Percentiles rank a stretch among this genome's conserved stretches.
Conservation (phyloP, 2,888 invertebrate genomes). For the Pachycephus smyrnensis region DNA sequence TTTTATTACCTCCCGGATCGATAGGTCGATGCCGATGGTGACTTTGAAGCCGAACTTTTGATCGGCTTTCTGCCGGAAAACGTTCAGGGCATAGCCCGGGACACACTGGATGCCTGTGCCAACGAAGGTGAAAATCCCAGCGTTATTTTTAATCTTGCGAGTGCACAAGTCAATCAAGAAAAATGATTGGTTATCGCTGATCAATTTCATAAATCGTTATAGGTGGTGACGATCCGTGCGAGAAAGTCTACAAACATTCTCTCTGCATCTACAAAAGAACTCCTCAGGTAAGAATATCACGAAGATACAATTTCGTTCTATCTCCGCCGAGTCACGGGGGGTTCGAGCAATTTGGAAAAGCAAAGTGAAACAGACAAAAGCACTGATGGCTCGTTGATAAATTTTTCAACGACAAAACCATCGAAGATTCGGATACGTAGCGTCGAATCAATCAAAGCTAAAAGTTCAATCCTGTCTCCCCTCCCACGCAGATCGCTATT, state of each 20-base stretch:
- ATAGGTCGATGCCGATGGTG: constrained; percentile 57
- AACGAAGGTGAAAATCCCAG: constrained; percentile 34
- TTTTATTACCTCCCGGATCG: background rate
- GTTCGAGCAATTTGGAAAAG: background rate
- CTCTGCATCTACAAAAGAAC: constrained; percentile 44
- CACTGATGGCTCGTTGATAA: too few relatives aligned
- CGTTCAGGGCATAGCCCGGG: constrained; percentile 35
- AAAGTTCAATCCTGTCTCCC: too few relatives aligned
- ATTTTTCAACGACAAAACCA: too few relatives aligned
- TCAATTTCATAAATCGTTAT: constrained; percentile 15
- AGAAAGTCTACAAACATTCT: constrained; percentile 51
- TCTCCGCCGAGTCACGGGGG: background rate
- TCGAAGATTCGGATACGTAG: too few relatives aligned
- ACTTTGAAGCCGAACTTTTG: constrained; percentile 55
- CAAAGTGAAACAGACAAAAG: too few relatives aligned
- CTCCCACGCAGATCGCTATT: too few relatives aligned
- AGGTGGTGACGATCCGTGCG: constrained; percentile 51
- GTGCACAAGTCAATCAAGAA: background rate
- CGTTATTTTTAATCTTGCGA: background rate
- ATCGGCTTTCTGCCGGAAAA: constrained; percentile 52
- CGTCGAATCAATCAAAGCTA: too few relatives aligned
- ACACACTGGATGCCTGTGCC: constrained; percentile 41
- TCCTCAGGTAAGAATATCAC: constrained; percentile 47
- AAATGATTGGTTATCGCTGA: background rate
- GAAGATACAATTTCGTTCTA: constrained; percentile 5